Conservation (phyloP, 2,888 invertebrate species). For the Zele albiditarsus region DNA sequence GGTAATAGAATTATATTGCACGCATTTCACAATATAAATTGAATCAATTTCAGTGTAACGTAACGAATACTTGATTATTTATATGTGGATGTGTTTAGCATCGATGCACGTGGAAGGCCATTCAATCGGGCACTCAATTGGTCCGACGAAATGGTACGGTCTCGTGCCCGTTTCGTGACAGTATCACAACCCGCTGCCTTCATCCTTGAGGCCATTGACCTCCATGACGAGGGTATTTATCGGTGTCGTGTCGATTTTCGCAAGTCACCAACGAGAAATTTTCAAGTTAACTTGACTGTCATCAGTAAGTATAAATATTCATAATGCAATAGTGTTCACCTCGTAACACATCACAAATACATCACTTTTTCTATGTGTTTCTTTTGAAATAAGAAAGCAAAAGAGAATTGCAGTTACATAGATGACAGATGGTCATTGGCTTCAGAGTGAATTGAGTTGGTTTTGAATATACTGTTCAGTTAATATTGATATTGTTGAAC, state of each 20-base stretch:
- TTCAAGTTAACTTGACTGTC: conserved; percentile 75
- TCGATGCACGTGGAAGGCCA: conserved; percentile 75
- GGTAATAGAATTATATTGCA: conserved; percentile 75
- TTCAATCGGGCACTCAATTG: conserved; percentile 74
- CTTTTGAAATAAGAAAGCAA: background rate
- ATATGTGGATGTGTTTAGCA: conserved; percentile 63
- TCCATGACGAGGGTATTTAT: conserved; percentile 72
- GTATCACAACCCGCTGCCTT: conserved; percentile 72
- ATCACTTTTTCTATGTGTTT: background rate
- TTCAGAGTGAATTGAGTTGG: background rate
- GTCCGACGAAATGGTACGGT: conserved; percentile 74
- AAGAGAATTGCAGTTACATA: background rate
- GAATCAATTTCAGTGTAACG: background rate
- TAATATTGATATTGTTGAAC: background rate
- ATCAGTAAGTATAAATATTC: conserved; percentile 71
- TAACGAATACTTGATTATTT: background rate
- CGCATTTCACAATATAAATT: background rate
- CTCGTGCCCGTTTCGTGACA: conserved; percentile 76
- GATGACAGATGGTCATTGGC: background rate
- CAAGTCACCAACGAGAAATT: conserved; percentile 75
- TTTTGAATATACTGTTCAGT: conserved; percentile 5
- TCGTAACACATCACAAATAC: background rate
- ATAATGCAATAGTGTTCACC: background rate
- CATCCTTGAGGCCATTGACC: conserved; percentile 73
- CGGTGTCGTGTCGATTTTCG: conserved; percentile 76